A percentile compares a stretch with the other conserved stretches of the same genome.
These are phyloP conservation scores for Acyrthosiphon pisum DNA, from an alignment of 1,140 invertebrate genomes.

Conservation along the genomic window DNA sequence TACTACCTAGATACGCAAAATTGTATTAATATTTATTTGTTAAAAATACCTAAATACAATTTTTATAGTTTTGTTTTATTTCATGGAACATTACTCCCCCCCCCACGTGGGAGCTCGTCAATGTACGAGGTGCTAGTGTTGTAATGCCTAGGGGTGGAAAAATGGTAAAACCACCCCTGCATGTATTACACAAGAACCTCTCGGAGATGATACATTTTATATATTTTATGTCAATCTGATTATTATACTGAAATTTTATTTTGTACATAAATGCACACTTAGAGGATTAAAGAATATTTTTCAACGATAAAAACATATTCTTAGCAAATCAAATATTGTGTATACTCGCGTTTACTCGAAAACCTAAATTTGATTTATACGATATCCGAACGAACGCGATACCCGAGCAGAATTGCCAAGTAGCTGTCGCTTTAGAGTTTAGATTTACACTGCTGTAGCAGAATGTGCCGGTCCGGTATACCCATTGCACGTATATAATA, in stretches of 20 bases:
- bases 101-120: too few relatives aligned
- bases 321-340: not conserved
- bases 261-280: not conserved
- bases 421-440: not conserved
- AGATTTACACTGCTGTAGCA: not conserved
- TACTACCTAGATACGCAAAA: too few relatives aligned
- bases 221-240: conserved; percentile 9
- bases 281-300: conserved; percentile 8
- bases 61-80: too few relatives aligned
- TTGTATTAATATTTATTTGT: too few relatives aligned
- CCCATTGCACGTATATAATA: not conserved
- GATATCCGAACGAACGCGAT: not conserved
- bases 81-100: too few relatives aligned
- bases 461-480: not conserved
- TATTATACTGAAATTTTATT: not conserved
- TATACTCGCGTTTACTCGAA: not conserved
- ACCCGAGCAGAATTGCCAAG: not conserved
- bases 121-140: too few relatives aligned
- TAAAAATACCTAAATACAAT: too few relatives aligned
- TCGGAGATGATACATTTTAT: not conserved
- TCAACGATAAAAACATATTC: not conserved
- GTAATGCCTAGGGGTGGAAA: too few relatives aligned
- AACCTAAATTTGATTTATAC: not conserved
- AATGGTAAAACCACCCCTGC: too few relatives aligned
- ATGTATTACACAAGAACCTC: not conserved